Base-by-base conservation (phyloP, 2,888 invertebrate genomes). In the Agriopis aurantiaria region DNA sequence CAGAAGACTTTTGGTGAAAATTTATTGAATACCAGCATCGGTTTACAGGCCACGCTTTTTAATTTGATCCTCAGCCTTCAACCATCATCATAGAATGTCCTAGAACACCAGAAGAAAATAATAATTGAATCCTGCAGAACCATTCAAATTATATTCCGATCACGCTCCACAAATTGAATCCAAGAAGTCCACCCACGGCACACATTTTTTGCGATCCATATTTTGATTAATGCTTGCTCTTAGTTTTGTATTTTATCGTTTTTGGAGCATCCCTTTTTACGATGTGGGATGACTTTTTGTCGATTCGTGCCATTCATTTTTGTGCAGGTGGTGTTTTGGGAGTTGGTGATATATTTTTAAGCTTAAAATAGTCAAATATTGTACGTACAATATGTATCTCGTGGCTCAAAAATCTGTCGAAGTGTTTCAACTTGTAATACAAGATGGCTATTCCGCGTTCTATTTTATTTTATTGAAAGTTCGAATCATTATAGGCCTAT, bases 171-270 rank as follows among this genome's bases (percentile, higher is more conserved):
- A 59, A 23, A 12, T 45, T 10, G 60, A 60, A 72, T 77, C 78
- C 73, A 72, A 82, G 75, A 73, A 80, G 68, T 81, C 82, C 85
- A 82, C 89, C 89, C 89, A 88, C 83, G 81, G 77, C 80, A 78
- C 76, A 77, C 77, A 82, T 89, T 91, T 91, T 91, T 91, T 91
- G 88, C 88, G 86, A 86, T 85, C 82, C 85, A 84, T 85, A 84
- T 88, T 89, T 91, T 91, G 91, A 92, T 92, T 89, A 90, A 91
- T 92, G 89, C 74, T 76, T 10, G 66, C 66, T 65, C 76, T 77
- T 78, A 75, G 82, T 77, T 80, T 80, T 82, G 78, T 83, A 80
- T 89, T 88, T 90, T 88, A 88, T 89, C 88, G 86, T 88, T 91
- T 91, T 88, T 85, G 85, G 87, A 77, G 82, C 88, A 88, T 85